phyloP scores from a whole-genome alignment of 2,797 vertebrate species.

The Coracias cyanogaster region DNA sequence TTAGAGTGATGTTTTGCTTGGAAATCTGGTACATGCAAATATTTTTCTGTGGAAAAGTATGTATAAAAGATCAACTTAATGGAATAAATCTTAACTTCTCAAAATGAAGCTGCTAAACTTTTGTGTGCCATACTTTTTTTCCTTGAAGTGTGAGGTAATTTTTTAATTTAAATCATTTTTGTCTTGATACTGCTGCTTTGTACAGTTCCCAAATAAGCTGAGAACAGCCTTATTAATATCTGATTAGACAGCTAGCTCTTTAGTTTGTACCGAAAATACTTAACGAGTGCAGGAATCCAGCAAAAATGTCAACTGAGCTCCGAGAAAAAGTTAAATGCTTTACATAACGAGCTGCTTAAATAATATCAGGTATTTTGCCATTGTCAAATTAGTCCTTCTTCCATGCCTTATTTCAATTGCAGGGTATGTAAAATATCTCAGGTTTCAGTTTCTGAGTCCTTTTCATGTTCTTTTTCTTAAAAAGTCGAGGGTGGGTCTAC shows the following conservation, averaged over 20 bases:
- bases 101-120: background rate
- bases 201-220: background rate
- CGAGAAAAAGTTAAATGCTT: background rate
- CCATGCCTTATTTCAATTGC: background rate
- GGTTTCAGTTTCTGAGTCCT: background rate
- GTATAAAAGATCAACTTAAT: background rate
- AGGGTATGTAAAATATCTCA: background rate
- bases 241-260: slow-evolving; percentile 34
- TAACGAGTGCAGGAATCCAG: background rate
- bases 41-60: background rate
- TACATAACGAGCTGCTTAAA: slow-evolving; percentile 22
- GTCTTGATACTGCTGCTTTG: background rate
- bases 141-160: background rate
- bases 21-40: background rate
- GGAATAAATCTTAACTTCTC: background rate
- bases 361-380: background rate
- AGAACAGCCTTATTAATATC: slow-evolving; percentile 22
- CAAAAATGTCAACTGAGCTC: background rate
- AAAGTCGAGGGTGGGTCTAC: background rate
- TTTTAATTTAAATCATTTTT: background rate
- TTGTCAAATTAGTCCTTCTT: background rate
- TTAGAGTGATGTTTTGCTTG: background rate
- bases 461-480: background rate
- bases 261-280: background rate
- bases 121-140: accelerated